These are phyloP conservation scores for Hydraecia micacea DNA, from an alignment of 2,888 invertebrate genomes.

Conservation along the genomic window DNA sequence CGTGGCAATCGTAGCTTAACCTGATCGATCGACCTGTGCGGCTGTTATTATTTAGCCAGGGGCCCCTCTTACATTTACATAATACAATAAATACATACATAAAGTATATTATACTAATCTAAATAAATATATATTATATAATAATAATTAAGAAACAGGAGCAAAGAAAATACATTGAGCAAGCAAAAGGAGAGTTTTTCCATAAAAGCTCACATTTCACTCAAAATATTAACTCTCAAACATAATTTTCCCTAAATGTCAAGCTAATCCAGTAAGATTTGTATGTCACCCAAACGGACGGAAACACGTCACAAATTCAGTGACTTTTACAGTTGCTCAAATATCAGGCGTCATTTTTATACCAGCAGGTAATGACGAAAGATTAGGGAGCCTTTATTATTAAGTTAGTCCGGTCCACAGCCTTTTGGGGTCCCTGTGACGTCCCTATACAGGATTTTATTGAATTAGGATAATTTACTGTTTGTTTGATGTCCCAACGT, in stretches of 20 bases:
- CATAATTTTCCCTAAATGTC: slow-evolving; percentile 25
- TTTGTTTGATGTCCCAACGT: slow-evolving; percentile 77
- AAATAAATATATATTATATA: too few species aligned
- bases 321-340: slow-evolving; percentile 38
- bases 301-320: slow-evolving; percentile 36
- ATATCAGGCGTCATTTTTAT: slow-evolving; percentile 68
- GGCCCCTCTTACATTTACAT: too few species aligned
- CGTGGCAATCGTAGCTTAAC: too few species aligned
- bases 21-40: too few species aligned
- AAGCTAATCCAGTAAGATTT: slow-evolving; percentile 31
- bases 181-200: background rate
- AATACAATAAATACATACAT: too few species aligned
- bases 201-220: background rate
- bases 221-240: slow-evolving; percentile 1
- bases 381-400: slow-evolving; percentile 81
- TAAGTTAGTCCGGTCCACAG: slow-evolving; percentile 76
- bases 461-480: slow-evolving; percentile 84
- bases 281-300: slow-evolving; percentile 20
- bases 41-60: too few species aligned
- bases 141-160: background rate
- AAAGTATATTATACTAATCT: too few species aligned
- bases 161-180: background rate
- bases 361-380: slow-evolving; percentile 73
- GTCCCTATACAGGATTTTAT: slow-evolving; percentile 73
- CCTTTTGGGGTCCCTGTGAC: slow-evolving; percentile 68